Evolutionary conservation across 2,888 invertebrate species (phyloP).

Genomic region (Eulithis prunata): DNA sequence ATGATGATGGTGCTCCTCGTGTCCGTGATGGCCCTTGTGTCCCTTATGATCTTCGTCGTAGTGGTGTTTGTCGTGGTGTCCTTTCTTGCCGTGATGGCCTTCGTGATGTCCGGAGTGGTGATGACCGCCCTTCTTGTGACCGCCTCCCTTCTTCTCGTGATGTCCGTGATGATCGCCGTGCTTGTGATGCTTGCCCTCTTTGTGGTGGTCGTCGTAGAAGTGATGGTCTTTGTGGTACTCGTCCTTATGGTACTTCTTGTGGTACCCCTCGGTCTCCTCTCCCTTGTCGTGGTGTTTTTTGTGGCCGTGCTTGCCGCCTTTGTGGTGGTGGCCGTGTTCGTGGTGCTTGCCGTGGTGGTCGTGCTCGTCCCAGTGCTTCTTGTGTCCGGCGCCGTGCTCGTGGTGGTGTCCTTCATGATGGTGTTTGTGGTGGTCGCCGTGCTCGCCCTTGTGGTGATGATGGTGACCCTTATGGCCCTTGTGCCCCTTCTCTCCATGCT

Average conservation of each 20-base stretch:
- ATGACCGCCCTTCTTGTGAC: constrained; percentile 92
- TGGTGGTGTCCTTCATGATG: constrained; percentile 90
- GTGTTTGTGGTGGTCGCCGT: constrained; percentile 90
- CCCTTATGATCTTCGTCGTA: constrained; percentile 92
- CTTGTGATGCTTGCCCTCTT: constrained; percentile 92
- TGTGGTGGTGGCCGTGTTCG: constrained; percentile 90
- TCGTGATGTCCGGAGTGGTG: constrained; percentile 91
- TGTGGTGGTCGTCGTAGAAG: constrained; percentile 94
- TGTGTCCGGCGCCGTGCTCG: constrained; percentile 91
- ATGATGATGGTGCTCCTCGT: constrained; percentile 89
- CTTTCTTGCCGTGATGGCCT: constrained; percentile 91
- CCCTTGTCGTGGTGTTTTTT: constrained; percentile 94
- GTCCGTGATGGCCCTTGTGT: constrained; percentile 90
- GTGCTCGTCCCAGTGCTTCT: constrained; percentile 90
- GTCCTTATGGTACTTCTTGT: constrained; percentile 94
- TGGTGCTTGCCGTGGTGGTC: constrained; percentile 91
- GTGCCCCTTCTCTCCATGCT: constrained; percentile 89
- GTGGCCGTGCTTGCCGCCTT: constrained; percentile 90
- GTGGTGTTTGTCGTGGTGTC: constrained; percentile 92
- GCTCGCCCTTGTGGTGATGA: constrained; percentile 91
- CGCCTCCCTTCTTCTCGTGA: constrained; percentile 90
- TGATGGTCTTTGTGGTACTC: constrained; percentile 94
- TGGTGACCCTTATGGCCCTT: constrained; percentile 91
- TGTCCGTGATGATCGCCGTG: constrained; percentile 91
- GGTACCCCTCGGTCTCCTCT: constrained; percentile 92